phyloP scores from a whole-genome alignment of 2,797 vertebrate species.

The Sparus aurata region DNA sequence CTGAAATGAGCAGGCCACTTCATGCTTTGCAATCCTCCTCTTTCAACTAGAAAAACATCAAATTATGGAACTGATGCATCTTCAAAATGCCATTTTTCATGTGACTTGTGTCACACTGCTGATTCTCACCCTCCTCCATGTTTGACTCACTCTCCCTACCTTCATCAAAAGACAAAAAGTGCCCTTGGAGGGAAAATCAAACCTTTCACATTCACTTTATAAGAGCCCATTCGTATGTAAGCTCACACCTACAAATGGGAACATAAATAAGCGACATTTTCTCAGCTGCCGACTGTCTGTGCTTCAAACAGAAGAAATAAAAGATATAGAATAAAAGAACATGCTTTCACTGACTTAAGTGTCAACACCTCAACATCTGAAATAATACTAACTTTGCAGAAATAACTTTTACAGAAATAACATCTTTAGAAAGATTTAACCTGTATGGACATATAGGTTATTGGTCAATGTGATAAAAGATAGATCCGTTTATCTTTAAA shows the following conservation, averaged over 20 bases:
- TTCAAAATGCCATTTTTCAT: constrained; percentile 5
- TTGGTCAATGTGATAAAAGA: not conserved
- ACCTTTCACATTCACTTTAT: constrained; percentile 28
- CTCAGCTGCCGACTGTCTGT: not conserved
- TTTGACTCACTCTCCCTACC: not conserved
- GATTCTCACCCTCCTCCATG: not conserved
- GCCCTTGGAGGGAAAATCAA: constrained; percentile 39
- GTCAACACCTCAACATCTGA: not conserved
- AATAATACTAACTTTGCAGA: not conserved
- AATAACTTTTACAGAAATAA: not conserved
- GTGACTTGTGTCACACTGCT: not conserved
- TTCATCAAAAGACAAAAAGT: constrained; percentile 17
- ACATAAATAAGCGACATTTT: constrained; percentile 1
- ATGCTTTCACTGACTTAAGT: not conserved
- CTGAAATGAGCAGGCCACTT: not conserved
- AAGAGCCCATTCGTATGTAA: not conserved
- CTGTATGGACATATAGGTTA: not conserved
- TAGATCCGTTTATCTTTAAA: not conserved
- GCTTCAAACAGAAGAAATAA: not conserved
- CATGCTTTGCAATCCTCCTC: not conserved
- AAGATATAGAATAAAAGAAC: not conserved
- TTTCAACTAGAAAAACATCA: not conserved
- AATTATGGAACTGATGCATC: not conserved
- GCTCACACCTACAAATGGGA: constrained; percentile 17
- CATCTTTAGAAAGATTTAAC: not conserved